Evolutionary conservation across 2,888 invertebrate genomes (phyloP), one percentile per base, ranked within the genome.

Genomic region (Muscina levida): DNA sequence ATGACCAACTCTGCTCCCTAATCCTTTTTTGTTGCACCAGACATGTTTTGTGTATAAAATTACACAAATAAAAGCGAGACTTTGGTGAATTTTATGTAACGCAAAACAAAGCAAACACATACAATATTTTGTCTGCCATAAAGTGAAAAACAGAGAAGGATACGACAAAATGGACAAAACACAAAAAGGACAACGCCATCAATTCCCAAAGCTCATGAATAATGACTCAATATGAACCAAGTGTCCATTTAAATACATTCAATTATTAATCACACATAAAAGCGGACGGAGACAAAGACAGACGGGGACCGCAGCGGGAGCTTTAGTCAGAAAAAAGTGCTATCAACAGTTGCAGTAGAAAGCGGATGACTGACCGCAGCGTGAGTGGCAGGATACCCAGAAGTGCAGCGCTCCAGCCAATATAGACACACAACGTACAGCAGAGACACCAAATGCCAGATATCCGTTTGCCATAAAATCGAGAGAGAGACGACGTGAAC

Each of bases 231-330:
- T 79, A 77, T 24, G 77, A 74, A 57, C 39, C 74, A 77, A 81
- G 74, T 81, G 81, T 77, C 81, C 81, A 81, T 81, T 77, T 81
- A 81, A 81, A 81, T 81, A 77, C 74, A 71, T 81, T 81, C 77
- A 81, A 81, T 81, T 81, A 81, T 81, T 81, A 81, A 81, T 81
- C 80, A 74, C 73, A 77, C 59, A 68, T 56, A 72, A 59, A 31
- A 57, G 71, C 73, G 31, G 31, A 39, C 74, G 22, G 39, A 10
- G 31, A 46, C 39, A 11, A 19, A 22, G 5, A 6, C 39, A 51
- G 39, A 24, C 44, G 44, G 13, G n/a, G 44, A 44, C 17, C 5
- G 15, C 13, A n/a, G 51, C n/a, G 15, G 24, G 26, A 56, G 42
- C 22, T 44, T 53, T 48, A 57, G 72, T 24, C 13, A 53, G 37